Conservation (phyloP, 2,888 invertebrate genomes). For the Tromatobia lineatoria region DNA sequence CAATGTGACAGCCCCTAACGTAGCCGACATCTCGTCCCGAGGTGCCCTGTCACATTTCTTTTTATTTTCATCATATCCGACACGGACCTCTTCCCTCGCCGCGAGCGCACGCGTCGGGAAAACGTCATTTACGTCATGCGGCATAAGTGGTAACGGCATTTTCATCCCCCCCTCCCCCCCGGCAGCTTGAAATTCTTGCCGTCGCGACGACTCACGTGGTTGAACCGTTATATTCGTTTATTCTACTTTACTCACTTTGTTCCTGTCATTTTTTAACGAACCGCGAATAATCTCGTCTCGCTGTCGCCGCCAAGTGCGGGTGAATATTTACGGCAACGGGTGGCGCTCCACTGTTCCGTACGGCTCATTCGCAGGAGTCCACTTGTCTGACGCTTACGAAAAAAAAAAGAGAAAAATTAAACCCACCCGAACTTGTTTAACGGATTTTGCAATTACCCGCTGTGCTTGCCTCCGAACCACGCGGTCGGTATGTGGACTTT, state of each 20-base stretch:
- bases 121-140: slow-evolving; percentile 13
- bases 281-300: slow-evolving; percentile 58
- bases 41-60: slow-evolving; percentile 4
- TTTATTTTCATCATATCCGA: slow-evolving; percentile 31
- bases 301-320: slow-evolving; percentile 51
- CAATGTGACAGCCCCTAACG: slow-evolving; percentile 34
- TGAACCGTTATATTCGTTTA: slow-evolving; percentile 12
- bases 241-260: slow-evolving; percentile 35
- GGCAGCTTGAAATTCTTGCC: not conserved
- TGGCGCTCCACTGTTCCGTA: not conserved
- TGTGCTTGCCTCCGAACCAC: not conserved
- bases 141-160: slow-evolving; percentile 1
- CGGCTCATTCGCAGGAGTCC: slow-evolving; percentile 41
- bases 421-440: not conserved
- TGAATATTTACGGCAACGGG: slow-evolving; percentile 40
- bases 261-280: slow-evolving; percentile 47
- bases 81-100: not conserved
- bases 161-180: not conserved
- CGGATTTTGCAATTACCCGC: slow-evolving; percentile 26
- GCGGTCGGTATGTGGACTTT: not conserved
- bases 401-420: slow-evolving; percentile 34
- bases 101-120: not conserved
- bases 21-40: slow-evolving; percentile 11
- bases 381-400: slow-evolving; percentile 25
- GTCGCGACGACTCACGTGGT: slow-evolving; percentile 4